Evolutionary conservation across 2,888 invertebrate genomes (phyloP).

Genomic region (Fissipunctia ypsillon): DNA sequence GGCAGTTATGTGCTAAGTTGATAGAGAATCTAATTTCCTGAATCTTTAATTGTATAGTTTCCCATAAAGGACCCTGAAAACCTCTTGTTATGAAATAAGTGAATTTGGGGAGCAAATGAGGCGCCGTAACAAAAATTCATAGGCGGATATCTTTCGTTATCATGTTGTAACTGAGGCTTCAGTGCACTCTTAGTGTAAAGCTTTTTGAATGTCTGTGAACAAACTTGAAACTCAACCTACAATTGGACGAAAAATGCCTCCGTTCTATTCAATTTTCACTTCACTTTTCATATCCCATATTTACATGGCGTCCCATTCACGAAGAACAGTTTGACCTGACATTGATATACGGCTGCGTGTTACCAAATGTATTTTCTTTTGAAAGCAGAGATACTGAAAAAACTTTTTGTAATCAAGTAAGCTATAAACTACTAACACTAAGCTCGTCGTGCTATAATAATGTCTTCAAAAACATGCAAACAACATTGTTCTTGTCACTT

Average conservation of each 20-base stretch:
- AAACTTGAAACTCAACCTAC: background rate
- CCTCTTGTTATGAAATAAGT: no score
- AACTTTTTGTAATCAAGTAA: background rate
- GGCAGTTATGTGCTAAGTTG: no score
- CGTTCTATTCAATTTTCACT: constrained; percentile 5
- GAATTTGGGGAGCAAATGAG: no score
- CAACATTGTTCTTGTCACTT: constrained; percentile 25
- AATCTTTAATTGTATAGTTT: no score
- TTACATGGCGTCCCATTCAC: constrained; percentile 12
- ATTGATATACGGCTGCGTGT: constrained; percentile 23
- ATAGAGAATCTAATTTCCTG: no score
- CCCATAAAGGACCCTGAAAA: no score
- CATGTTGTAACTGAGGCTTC: background rate
- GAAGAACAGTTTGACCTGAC: constrained; percentile 10
- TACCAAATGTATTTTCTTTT: background rate
- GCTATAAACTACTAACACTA: background rate
- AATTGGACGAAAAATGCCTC: background rate
- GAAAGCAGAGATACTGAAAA: background rate
- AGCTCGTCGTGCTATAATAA: no score
- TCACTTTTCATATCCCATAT: constrained; percentile 1
- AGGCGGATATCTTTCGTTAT: background rate
- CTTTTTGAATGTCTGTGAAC: background rate
- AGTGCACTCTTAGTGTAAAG: background rate
- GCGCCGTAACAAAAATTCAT: background rate
- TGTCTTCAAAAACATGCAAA: constrained; percentile 37